Base-by-base conservation (phyloP, 1,140 invertebrate species). In the Globodera rostochiensis region DNA sequence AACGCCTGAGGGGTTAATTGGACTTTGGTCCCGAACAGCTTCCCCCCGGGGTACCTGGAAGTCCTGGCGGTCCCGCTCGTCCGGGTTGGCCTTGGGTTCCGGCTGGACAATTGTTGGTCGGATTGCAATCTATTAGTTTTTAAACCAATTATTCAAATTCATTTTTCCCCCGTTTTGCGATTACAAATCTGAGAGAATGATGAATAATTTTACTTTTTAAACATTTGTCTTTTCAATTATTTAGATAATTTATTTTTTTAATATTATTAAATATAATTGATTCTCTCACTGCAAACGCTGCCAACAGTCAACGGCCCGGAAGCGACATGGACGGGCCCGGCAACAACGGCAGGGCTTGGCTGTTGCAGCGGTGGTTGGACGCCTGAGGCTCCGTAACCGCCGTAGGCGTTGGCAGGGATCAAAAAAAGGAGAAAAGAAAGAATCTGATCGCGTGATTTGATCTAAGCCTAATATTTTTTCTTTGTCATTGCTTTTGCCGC, bases 321-420 rank as follows among this genome's bases (percentile, higher is more conserved):
- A 6, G 25, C 81, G 67, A 49, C 82, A 5, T 73, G 80, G 80
- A n/a, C 80, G 81, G 49, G 80, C 6, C 53, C 81, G 80, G 67
- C 81, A 50, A n/a, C 81, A 21, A 64, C 50, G 81, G n/a, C 21
- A 25, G n/a, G 66, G 66, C n/a, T 25, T 25, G 47, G 47, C 69
- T 71, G 13, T 11, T 11, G 77, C 5, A 19, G 13, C 71, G 77
- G 70, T n/a, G 57, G 21, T 50, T 79, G 77, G 19, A 70, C 15
- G 67, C 77, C 77, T 19, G 74, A 57, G 15, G 84, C 84, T 7
- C 82, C 85, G 73, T 88, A 88, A n/a, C 88, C 88, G 49, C 87
- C 87, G 74, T 88, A 88, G n/a, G 85, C 86, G 82, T 89, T 84
- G 84, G 53, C 47, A n/a, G 11, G 15, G 47, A 73, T 11, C 47